Conservation (phyloP, 2,888 invertebrate genomes). For the Periphyllus acericola region DNA sequence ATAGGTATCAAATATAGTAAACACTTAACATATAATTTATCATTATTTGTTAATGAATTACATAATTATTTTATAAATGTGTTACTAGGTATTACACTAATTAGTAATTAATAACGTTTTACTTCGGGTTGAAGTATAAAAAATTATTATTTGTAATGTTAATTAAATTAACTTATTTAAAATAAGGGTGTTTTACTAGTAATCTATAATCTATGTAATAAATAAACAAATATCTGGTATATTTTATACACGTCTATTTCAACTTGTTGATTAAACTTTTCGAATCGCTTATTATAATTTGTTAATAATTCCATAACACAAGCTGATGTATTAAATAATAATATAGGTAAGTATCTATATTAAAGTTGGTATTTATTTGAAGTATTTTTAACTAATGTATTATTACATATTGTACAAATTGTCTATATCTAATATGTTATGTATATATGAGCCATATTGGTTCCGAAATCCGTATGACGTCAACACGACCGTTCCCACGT, state of each 20-base stretch:
- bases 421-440: neutral
- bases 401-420: conserved; percentile 10
- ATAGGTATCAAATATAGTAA: no score
- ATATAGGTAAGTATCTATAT: no score
- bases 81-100: neutral
- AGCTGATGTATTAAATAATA: no score
- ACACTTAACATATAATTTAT: no score
- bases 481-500: conserved; percentile 54
- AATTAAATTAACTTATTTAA: no score
- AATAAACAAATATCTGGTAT: neutral
- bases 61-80: neutral
- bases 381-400: neutral
- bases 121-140: neutral
- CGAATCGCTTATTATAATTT: neutral
- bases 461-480: conserved; percentile 54
- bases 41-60: no score
- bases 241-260: neutral
- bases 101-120: neutral
- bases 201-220: neutral
- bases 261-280: conserved; percentile 42
- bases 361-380: neutral
- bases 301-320: neutral
- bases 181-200: no score
- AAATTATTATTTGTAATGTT: neutral
- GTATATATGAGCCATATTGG: conserved; percentile 17